Conservation (phyloP, 2,797 vertebrate genomes). For the Cyclura pinguis region DNA sequence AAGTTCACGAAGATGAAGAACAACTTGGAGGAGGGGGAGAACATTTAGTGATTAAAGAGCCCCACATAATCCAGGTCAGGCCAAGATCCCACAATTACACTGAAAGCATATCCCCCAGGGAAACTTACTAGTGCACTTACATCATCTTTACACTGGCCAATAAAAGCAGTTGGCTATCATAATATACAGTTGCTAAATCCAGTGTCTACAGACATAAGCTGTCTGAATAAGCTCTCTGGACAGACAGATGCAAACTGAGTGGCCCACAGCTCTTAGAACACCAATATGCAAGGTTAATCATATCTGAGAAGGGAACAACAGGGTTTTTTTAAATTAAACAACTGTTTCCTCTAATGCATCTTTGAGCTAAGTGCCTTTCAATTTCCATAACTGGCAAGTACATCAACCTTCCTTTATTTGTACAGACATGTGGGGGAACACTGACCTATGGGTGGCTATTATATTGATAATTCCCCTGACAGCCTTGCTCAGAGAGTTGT, state of each 20-base stretch:
- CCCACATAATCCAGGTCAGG: conserved; percentile 47
- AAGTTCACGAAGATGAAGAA: conserved; percentile 48
- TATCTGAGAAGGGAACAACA: background rate
- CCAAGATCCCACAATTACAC: conserved; percentile 61
- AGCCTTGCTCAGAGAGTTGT: background rate
- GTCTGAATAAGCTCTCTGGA: conserved; percentile 17
- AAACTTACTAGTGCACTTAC: conserved; percentile 59
- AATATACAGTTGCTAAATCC: conserved; percentile 44
- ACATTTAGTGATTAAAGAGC: conserved; percentile 58
- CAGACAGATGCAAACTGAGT: conserved; percentile 36
- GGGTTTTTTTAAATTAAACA: conserved; percentile 44
- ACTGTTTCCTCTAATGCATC: conserved; percentile 17
- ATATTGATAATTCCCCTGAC: conserved; percentile 43
- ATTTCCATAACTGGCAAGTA: background rate
- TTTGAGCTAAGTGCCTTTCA: conserved; percentile 36
- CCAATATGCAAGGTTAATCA: conserved; percentile 2
- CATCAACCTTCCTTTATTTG: rapidly evolving
- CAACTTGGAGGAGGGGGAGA: conserved; percentile 53
- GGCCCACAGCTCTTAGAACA: background rate
- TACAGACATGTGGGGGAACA: background rate
- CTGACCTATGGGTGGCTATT: background rate
- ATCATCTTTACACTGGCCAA: conserved; percentile 56
- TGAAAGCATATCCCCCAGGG: conserved; percentile 65
- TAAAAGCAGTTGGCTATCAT: conserved; percentile 46
- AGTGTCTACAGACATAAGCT: too few relatives aligned